Evolutionary conservation across 2,888 invertebrate genomes (phyloP).

Genomic region (Horisme vitalbata): DNA sequence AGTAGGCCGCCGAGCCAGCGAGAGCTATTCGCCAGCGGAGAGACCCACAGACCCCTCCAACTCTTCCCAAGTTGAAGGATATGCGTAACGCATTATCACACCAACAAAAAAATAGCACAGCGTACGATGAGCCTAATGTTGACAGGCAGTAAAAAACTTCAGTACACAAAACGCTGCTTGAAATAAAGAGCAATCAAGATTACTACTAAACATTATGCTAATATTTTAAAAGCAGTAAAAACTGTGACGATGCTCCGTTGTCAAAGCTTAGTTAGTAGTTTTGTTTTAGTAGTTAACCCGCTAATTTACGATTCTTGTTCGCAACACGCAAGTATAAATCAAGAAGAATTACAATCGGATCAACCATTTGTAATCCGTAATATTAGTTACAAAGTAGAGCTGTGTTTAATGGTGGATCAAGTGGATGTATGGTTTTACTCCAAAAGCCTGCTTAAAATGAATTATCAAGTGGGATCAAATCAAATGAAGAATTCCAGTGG

Average conservation of each 20-base stretch:
- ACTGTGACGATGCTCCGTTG: conserved; percentile 31
- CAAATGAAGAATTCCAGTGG: too few relatives aligned
- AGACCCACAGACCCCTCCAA: too few relatives aligned
- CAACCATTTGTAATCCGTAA: conserved; percentile 55
- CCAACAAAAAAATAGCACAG: too few relatives aligned
- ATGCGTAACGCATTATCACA: too few relatives aligned
- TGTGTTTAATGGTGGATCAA: neutral
- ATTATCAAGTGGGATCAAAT: too few relatives aligned
- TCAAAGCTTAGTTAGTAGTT: conserved; percentile 39
- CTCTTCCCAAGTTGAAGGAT: too few relatives aligned
- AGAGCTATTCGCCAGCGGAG: too few relatives aligned
- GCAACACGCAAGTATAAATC: conserved; percentile 70
- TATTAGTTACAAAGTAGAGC: conserved; percentile 55
- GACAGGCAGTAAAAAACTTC: conserved; percentile 9
- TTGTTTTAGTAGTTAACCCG: conserved; percentile 54
- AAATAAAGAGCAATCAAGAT: conserved; percentile 30
- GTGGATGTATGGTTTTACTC: too few relatives aligned
- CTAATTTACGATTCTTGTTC: conserved; percentile 67
- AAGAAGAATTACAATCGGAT: conserved; percentile 73
- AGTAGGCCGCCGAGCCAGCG: too few relatives aligned
- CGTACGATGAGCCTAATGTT: too few relatives aligned
- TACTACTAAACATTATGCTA: conserved; percentile 34
- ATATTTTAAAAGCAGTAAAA: conserved; percentile 36
- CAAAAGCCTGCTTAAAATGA: too few relatives aligned
- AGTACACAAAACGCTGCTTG: conserved; percentile 3